These are phyloP conservation scores for Hyppa rectilinea DNA, from an alignment of 2,888 invertebrate species.

Conservation along the genomic window DNA sequence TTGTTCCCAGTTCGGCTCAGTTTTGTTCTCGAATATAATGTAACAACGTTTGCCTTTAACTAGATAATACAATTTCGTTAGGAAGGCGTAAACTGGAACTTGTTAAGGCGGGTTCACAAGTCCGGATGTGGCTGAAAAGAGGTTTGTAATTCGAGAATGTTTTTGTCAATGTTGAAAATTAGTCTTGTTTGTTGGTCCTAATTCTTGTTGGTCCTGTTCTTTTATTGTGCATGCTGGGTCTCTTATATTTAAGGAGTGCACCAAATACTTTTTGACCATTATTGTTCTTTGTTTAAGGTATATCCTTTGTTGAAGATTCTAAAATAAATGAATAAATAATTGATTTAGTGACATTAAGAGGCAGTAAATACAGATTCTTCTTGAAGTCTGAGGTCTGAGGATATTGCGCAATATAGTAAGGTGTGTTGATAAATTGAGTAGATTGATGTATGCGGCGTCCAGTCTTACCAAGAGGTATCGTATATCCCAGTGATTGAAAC, in stretches of 20 bases:
- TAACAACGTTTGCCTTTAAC: conserved; percentile 72
- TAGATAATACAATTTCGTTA: conserved; percentile 76
- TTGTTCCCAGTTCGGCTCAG: conserved; percentile 60
- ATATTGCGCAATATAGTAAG: too few species aligned
- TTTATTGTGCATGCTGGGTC: too few species aligned
- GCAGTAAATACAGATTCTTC: too few species aligned
- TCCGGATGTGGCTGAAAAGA: conserved; percentile 26
- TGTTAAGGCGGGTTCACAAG: conserved; percentile 20
- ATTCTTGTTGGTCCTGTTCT: too few species aligned
- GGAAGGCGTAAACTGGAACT: conserved; percentile 58
- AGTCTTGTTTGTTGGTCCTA: neutral
- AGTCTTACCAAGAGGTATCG: too few species aligned
- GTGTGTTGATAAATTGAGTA: neutral
- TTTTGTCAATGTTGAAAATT: neutral
- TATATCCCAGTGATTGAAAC: too few species aligned
- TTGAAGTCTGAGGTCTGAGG: neutral
- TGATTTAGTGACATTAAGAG: neutral
- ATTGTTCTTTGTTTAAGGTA: too few species aligned
- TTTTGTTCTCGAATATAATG: conserved; percentile 71
- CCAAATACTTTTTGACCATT: too few species aligned
- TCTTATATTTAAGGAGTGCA: too few species aligned
- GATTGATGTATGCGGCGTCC: too few species aligned
- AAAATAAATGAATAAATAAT: too few species aligned
- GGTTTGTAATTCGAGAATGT: conserved; percentile 1
- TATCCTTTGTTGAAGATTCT: too few species aligned